These are phyloP conservation scores for Chunga burmeisteri DNA, from an alignment of 2,113 vertebrate genomes.

Conservation along the genomic window DNA sequence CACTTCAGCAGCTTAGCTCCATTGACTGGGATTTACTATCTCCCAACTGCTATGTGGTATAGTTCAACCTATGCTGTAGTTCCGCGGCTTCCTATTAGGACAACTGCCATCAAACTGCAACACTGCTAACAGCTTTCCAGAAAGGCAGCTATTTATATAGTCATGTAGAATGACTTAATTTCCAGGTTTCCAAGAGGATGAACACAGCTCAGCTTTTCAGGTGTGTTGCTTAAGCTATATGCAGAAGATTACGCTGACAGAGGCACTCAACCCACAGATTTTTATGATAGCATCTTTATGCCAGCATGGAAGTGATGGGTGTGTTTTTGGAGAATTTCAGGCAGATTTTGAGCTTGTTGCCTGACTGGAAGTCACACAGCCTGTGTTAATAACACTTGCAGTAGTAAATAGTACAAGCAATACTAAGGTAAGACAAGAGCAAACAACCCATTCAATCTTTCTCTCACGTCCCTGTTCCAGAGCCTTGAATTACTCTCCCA, in stretches of 20 bases:
- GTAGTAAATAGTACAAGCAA: not conserved
- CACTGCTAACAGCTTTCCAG: not conserved
- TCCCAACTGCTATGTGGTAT: not conserved
- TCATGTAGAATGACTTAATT: not conserved
- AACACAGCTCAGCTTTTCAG: not conserved
- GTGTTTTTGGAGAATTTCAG: not conserved
- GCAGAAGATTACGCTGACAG: not conserved
- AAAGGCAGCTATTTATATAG: not conserved
- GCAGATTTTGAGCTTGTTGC: not conserved
- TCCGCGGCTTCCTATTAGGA: not conserved
- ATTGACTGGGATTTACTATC: not conserved
- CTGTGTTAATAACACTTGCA: not conserved
- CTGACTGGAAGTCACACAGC: not conserved
- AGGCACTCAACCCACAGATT: not conserved
- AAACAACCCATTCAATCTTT: not conserved
- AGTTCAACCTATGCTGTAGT: not conserved
- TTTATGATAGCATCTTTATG: not conserved
- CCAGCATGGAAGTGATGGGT: not conserved
- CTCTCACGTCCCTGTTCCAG: not conserved
- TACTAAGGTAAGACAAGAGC: not conserved
- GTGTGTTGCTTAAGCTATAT: not conserved
- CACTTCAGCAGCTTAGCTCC: not conserved
- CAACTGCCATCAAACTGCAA: not conserved
- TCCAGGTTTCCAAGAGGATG: not conserved
- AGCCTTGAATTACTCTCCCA: not conserved